Conservation (phyloP, 1,140 invertebrate species). For the Euwallacea fornicatus region DNA sequence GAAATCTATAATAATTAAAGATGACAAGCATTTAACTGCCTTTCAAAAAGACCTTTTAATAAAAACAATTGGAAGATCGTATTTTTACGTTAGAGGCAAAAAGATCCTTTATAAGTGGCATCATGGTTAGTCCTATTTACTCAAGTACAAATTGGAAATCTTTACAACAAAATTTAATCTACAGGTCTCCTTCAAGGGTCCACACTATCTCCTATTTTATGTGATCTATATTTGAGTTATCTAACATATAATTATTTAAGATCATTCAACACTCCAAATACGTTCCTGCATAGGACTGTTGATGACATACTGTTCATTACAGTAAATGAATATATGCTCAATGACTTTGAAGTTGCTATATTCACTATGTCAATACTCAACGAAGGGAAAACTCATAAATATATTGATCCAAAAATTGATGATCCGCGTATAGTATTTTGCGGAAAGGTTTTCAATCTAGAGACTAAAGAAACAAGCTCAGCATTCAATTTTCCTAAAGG, state of each 20-base stretch:
- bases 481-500: not conserved
- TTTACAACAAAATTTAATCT: not conserved
- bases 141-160: no score
- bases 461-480: not conserved
- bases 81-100: no score
- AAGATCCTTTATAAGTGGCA: no score
- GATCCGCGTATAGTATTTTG: not conserved
- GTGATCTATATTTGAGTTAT: conserved; percentile 1
- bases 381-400: not conserved
- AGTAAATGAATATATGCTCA: not conserved
- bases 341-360: not conserved
- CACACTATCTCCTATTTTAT: not conserved
- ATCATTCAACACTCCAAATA: not conserved
- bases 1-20: not conserved
- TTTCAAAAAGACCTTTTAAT: no score
- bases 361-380: not conserved
- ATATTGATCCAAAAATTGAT: not conserved
- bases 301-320: not conserved
- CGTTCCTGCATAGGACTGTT: not conserved
- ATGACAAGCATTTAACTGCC: no score
- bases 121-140: no score
- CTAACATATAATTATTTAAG: not conserved
- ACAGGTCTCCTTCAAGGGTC: not conserved
- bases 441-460: not conserved
- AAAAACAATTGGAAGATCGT: no score